Evolutionary conservation across 2,888 invertebrate genomes (phyloP), one percentile per base, ranked within the genome.

Genomic region (Scrobipalpa atriplicella): DNA sequence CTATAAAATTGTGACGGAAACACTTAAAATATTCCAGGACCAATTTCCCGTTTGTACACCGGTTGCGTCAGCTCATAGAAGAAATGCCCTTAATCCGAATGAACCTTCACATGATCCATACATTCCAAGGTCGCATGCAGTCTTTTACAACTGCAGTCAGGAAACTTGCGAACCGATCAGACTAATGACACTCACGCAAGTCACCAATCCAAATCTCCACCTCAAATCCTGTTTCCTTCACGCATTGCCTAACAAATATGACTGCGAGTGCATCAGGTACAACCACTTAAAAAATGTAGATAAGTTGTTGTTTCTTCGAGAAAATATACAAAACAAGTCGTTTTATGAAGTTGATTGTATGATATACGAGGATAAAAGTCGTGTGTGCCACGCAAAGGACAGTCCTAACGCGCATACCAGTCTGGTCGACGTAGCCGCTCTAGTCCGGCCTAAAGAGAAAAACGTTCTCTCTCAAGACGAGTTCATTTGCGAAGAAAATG

Each of bases 341-440:
- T 89, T 85, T 77, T 92, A 90, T 70, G 70, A 79, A 63, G 87
- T 87, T 56, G 90, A 92, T 75, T 92, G 92, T 75, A 84, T 92
- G 71, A 74, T 89, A 67, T 91, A 87, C 72, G 64, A 77, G 2
- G 85, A 86, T 66, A 83, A 84, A 68, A 83, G 81, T 63, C 85
- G 88, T 69, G 81, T 91, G 7, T 92, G 92, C 75, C 84, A 86
- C 70, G 82, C 73, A 63, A 71, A 67, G 19, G 70, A n/a, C 67
- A 74, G 81, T 86, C 71, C 81, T 87, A 71, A 72, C 78, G 80
- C 87, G 71, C 81, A 88, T 70, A 72, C 79, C 65, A 76, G 83
- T 69, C 79, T 92, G 39, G 77, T 89, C 19, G 85, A 89, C 69
- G 82, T 82, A 43, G 90, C 85, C 51, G 80, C 83, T 58, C 75